These are phyloP conservation scores for Lordiphosa stackelbergi DNA, from an alignment of 1,140 invertebrate genomes.

Conservation along the genomic window DNA sequence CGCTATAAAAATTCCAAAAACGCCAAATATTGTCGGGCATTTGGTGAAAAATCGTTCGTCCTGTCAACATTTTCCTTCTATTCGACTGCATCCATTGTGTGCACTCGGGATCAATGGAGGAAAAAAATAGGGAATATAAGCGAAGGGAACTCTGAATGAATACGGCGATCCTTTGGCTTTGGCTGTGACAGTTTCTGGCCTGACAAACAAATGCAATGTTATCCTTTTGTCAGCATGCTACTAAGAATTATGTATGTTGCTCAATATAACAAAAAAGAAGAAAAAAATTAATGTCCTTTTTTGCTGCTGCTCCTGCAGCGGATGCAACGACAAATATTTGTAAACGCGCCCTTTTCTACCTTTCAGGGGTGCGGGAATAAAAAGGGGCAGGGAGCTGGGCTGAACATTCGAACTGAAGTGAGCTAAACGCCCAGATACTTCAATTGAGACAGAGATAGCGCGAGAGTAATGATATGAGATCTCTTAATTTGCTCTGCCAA, in stretches of 20 bases:
- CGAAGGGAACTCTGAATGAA: slow-evolving; percentile 32
- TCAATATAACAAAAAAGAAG: slow-evolving; percentile 25
- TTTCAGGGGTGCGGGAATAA: background rate
- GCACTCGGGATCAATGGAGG: slow-evolving; percentile 43
- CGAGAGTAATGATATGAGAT: too few species aligned
- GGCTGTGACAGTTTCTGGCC: slow-evolving; percentile 47
- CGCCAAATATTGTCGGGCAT: slow-evolving; percentile 10
- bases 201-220: slow-evolving; percentile 54
- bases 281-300: slow-evolving; percentile 49
- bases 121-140: slow-evolving; percentile 24
- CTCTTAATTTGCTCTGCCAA: too few species aligned
- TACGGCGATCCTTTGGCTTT: slow-evolving; percentile 24
- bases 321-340: slow-evolving; percentile 60
- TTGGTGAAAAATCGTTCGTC: slow-evolving; percentile 14
- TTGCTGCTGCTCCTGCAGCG: slow-evolving; percentile 20
- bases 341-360: slow-evolving; percentile 52
- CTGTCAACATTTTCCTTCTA: slow-evolving; percentile 32
- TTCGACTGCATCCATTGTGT: slow-evolving; percentile 43
- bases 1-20: slow-evolving; percentile 11
- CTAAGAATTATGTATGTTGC: slow-evolving; percentile 44
- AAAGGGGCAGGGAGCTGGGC: background rate
- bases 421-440: too few species aligned
- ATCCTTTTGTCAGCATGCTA: slow-evolving; percentile 55
- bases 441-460: too few species aligned
- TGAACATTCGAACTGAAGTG: background rate